Conservation (phyloP, 2,797 vertebrate genomes). For the Phataginus tetradactyla region DNA sequence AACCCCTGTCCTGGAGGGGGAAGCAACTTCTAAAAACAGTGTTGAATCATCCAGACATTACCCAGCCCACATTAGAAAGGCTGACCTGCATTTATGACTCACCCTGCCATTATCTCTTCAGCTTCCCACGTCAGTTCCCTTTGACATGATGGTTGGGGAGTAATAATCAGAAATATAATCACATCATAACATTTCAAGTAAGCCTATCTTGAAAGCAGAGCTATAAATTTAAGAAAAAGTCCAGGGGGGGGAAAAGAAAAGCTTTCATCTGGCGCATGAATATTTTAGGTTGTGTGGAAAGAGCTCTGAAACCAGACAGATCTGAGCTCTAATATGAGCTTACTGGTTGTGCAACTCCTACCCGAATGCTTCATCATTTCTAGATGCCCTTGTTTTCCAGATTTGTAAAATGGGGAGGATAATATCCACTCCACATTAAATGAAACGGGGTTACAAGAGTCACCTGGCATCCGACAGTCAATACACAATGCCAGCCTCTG, state of each 20-base stretch:
- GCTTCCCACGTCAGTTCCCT: not conserved
- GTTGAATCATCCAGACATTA: not conserved
- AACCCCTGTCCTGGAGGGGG: not conserved
- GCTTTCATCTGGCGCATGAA: slow-evolving; percentile 59
- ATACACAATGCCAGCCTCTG: not conserved
- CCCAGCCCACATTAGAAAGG: not conserved
- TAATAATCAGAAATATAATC: slow-evolving; percentile 48
- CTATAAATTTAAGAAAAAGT: slow-evolving; percentile 46
- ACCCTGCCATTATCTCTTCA: not conserved
- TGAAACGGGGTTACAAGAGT: not conserved
- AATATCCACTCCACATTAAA: not conserved
- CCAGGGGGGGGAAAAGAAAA: not conserved
- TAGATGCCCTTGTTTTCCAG: not conserved
- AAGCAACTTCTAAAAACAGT: not conserved
- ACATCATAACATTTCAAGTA: slow-evolving; percentile 52
- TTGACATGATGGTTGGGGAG: not conserved
- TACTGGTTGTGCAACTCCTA: not conserved
- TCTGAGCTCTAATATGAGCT: slow-evolving; percentile 9
- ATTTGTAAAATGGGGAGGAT: not conserved
- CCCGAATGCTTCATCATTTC: not conserved
- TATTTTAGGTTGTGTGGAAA: slow-evolving; percentile 55
- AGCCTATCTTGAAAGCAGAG: slow-evolving; percentile 31
- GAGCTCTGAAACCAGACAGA: slow-evolving; percentile 54
- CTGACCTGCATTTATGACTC: not conserved
- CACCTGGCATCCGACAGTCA: not conserved